Evolutionary conservation across 2,797 vertebrate genomes (phyloP), one percentile per base, ranked within the genome.

Genomic region (Eremophila alpestris): DNA sequence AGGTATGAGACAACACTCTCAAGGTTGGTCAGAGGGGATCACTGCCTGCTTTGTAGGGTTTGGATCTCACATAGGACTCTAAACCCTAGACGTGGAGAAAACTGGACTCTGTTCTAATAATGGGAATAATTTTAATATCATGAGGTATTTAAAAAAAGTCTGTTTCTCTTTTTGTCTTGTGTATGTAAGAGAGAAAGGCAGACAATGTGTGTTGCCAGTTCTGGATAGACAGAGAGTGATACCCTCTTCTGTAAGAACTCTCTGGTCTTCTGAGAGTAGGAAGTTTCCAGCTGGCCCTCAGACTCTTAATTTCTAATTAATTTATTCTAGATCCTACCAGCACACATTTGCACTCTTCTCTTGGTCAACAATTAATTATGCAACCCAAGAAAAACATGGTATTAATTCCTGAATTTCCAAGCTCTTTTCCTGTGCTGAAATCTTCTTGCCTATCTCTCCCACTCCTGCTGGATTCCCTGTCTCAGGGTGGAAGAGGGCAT

Each of bases 371-470:
- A 45, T 65, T 91, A 69, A 36, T 94, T 93, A 78, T 0, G 43
- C 76, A 96, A 85, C 36, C 20, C 1, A 11, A 86, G 64, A 60
- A 80, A 95, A 90, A 93, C 83, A 55, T 48, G 46, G 36, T 90
- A 51, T 83, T 88, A 94, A 93, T 93, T 94, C 48, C 51, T 91
- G 79, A 89, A 86, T 88, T 90, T 91, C 65, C 65, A 78, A 73
- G 48, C 58, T 88, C 48, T 76, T 6, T 59, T 90, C 58, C 71
- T 85, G 46, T 40, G 15, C 51, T 58, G 32, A 68, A 88, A 30
- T 68, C 9, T 87, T 84, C 32, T 81, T 81, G 62, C 54, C 22
- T 48, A 3, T 55, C 51, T 83, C 20, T 65, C 49, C 24, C 17
- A 7, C 5, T 36, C 20, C 16, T 48, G 16, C 29, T 68, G n/a